Percentiles rank a stretch among this genome's conserved stretches.
These are phyloP conservation scores for Puffinus mauretanicus DNA, from an alignment of 2,113 vertebrate genomes.

Conservation along the genomic window DNA sequence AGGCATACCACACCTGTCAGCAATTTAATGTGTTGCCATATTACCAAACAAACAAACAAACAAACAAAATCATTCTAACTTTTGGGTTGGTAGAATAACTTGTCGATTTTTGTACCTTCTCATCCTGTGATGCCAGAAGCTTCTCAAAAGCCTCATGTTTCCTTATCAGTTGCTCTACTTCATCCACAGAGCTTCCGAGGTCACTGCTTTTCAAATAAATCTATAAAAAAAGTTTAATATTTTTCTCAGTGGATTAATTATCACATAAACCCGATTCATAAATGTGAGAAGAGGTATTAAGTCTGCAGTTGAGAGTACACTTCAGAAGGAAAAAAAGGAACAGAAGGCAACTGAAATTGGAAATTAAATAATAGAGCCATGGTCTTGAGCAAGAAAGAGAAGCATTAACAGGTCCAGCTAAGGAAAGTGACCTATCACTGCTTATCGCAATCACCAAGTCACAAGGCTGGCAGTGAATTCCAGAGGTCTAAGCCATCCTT, in stretches of 20 bases:
- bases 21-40: not conserved
- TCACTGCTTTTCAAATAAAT: conserved; percentile 80
- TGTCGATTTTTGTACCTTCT: conserved; percentile 78
- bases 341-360: not conserved
- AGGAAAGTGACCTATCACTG: not conserved
- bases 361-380: not conserved
- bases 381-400: not conserved
- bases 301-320: not conserved
- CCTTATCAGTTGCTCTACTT: conserved; percentile 81
- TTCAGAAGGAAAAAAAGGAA: not conserved
- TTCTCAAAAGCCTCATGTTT: conserved; percentile 89
- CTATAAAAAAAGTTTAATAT: conserved; percentile 58
- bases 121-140: conserved; percentile 83
- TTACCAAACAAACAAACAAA: not conserved
- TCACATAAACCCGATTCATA: not conserved
- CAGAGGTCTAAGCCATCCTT: not conserved
- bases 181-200: conserved; percentile 79
- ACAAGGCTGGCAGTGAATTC: not conserved
- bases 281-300: not conserved
- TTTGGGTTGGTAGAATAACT: not conserved
- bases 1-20: not conserved
- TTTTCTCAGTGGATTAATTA: not conserved
- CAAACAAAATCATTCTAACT: not conserved
- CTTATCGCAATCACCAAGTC: not conserved
- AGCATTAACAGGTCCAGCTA: not conserved